phyloP scores from a whole-genome alignment of 1,140 invertebrate genomes.

The Ceratina australensis region DNA sequence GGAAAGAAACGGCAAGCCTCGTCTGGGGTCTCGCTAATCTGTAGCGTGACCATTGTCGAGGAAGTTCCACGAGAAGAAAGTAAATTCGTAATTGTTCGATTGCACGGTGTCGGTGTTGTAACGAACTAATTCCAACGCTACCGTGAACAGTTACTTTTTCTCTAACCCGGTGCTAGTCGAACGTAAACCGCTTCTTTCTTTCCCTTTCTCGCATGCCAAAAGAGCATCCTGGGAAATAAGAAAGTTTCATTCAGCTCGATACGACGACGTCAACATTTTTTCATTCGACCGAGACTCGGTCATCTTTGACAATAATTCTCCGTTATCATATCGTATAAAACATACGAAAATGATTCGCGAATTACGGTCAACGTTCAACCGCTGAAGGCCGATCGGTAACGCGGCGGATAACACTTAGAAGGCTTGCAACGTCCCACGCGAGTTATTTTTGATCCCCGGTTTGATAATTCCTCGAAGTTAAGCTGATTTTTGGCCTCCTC shows the following conservation, averaged over 20 bases:
- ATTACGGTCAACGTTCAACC: too few relatives aligned
- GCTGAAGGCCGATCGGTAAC: too few relatives aligned
- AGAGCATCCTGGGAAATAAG: slow-evolving; percentile 54
- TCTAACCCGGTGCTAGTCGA: slow-evolving; percentile 37
- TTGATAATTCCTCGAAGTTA: slow-evolving; percentile 4
- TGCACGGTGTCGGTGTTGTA: slow-evolving; percentile 30
- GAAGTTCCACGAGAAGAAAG: slow-evolving; percentile 57
- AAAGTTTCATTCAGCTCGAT: slow-evolving; percentile 47
- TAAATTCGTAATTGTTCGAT: slow-evolving; percentile 60
- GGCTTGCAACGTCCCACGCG: slow-evolving; percentile 1
- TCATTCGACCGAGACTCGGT: too few relatives aligned
- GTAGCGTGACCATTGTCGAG: slow-evolving; percentile 42
- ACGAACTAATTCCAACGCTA: slow-evolving; percentile 33
- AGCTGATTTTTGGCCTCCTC: slow-evolving; percentile 21
- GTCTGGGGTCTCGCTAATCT: slow-evolving; percentile 43
- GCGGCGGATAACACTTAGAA: not conserved
- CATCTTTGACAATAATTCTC: too few relatives aligned
- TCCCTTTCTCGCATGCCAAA: not conserved
- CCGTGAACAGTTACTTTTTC: slow-evolving; percentile 37
- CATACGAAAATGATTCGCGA: too few relatives aligned
- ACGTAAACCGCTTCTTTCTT: slow-evolving; percentile 41
- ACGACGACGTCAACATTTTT: too few relatives aligned
- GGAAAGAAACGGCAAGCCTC: not conserved
- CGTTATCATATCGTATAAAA: too few relatives aligned
- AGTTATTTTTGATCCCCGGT: slow-evolving; percentile 4